Conservation (phyloP, 2,888 invertebrate species). For the Scaptomyza tumidula region DNA sequence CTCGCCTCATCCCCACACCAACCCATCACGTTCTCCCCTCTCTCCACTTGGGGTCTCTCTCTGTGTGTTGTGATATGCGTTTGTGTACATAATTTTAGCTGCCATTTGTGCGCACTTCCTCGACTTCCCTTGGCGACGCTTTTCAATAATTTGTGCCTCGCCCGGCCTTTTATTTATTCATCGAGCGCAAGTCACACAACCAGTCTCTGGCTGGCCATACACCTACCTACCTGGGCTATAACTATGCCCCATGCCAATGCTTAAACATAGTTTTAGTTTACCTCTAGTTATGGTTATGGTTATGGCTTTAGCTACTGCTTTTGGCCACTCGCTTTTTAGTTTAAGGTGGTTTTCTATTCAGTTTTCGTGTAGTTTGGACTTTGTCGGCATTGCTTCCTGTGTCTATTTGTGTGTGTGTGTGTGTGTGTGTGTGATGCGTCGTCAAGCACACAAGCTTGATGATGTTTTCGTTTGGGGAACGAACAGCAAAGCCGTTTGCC, state of each 20-base stretch:
- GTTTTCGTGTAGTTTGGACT: constrained; percentile 46
- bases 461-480: constrained; percentile 38
- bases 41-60: background rate
- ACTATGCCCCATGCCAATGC: constrained; percentile 26
- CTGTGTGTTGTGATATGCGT: constrained; percentile 32
- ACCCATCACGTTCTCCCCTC: background rate
- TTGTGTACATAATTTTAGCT: constrained; percentile 53
- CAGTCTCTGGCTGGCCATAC: constrained; percentile 46
- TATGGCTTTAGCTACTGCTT: constrained; percentile 1
- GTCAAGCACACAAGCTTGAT: constrained; percentile 32
- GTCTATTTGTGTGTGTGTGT: constrained; percentile 25
- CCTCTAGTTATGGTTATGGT: constrained; percentile 23
- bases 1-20: background rate
- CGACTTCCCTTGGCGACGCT: constrained; percentile 54
- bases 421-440: constrained; percentile 29
- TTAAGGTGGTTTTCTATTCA: constrained; percentile 12
- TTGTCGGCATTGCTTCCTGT: constrained; percentile 65
- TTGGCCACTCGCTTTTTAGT: constrained; percentile 1
- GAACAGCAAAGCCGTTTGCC: constrained; percentile 11
- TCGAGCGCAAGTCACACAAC: constrained; percentile 37
- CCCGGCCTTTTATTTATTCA: constrained; percentile 62
- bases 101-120: constrained; percentile 63
- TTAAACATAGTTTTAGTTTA: background rate
- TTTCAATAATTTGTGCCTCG: constrained; percentile 50
- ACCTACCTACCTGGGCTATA: constrained; percentile 22